Evolutionary conservation across 1,140 invertebrate genomes (phyloP).

Genomic region (Hesperophylax magnus): DNA sequence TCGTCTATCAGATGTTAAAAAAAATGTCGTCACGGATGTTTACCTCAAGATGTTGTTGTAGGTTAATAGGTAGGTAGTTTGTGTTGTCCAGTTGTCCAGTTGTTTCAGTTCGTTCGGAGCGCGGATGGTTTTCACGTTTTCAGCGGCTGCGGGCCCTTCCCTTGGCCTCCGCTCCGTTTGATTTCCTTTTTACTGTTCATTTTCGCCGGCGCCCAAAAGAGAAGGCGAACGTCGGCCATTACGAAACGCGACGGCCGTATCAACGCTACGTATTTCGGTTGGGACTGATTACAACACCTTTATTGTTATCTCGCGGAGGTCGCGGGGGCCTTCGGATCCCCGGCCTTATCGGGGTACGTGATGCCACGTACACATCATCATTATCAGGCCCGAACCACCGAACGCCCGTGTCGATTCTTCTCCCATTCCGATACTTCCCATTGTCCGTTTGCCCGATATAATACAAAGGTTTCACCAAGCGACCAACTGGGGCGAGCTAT

Average conservation of each 20-base stretch:
- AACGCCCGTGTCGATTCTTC: neutral
- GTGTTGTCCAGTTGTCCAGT: too few relatives aligned
- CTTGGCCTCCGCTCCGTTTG: slow-evolving; percentile 8
- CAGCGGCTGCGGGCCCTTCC: neutral
- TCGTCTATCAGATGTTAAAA: too few relatives aligned
- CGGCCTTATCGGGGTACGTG: slow-evolving; percentile 17
- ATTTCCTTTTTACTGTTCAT: slow-evolving; percentile 24
- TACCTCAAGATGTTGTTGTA: too few relatives aligned
- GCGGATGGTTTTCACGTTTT: neutral
- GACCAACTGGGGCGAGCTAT: too few relatives aligned
- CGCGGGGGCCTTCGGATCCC: neutral
- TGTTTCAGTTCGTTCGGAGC: too few relatives aligned
- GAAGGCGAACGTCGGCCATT: slow-evolving; percentile 34
- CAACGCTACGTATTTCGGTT: slow-evolving; percentile 42
- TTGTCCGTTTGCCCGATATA: neutral
- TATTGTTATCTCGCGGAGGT: slow-evolving; percentile 40
- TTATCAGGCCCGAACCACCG: neutral
- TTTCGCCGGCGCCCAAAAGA: slow-evolving; percentile 7
- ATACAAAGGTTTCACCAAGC: too few relatives aligned
- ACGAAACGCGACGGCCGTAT: slow-evolving; percentile 40
- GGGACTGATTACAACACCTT: slow-evolving; percentile 49
- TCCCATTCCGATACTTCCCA: slow-evolving; percentile 1
- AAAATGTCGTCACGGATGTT: too few relatives aligned
- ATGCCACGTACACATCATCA: neutral
- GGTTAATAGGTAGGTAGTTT: too few relatives aligned